A percentile compares a stretch with the other conserved stretches of the same genome.
Evolutionary conservation across 1,140 invertebrate species (phyloP).

Genomic region (Plectrocnemia conspersa): DNA sequence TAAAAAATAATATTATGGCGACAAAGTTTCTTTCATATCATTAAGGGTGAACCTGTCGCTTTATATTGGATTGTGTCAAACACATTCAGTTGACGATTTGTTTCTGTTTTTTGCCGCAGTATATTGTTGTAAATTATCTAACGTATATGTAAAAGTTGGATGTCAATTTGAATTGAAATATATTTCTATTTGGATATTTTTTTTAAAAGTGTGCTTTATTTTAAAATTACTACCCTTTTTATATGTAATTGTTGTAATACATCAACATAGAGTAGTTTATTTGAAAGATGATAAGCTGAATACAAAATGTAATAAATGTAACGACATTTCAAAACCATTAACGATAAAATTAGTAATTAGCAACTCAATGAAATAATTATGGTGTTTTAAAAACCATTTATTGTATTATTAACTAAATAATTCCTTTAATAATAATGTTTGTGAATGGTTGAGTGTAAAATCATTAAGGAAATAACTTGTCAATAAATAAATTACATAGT

Average conservation of each 20-base stretch:
- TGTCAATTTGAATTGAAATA: slow-evolving; percentile 35
- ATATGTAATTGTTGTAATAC: neutral
- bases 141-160: slow-evolving; percentile 28
- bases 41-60: slow-evolving; percentile 7
- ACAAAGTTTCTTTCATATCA: slow-evolving; percentile 18
- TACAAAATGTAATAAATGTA: too few species aligned
- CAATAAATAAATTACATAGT: too few species aligned
- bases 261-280: too few species aligned
- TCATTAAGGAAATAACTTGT: too few species aligned
- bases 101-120: slow-evolving; percentile 1
- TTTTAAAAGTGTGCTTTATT: slow-evolving; percentile 7
- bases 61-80: slow-evolving; percentile 19
- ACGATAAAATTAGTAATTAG: too few species aligned
- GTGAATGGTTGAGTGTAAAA: too few species aligned
- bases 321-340: too few species aligned
- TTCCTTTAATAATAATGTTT: too few species aligned
- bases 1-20: slow-evolving; percentile 6
- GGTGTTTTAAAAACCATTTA: too few species aligned
- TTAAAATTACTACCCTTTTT: neutral
- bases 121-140: slow-evolving; percentile 7
- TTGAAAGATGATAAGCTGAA: too few species aligned
- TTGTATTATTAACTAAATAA: too few species aligned
- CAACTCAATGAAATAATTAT: too few species aligned
- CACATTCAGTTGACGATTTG: slow-evolving; percentile 10
- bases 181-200: slow-evolving; percentile 34